Percentiles rank a stretch among this genome's conserved stretches.
Evolutionary conservation across 2,113 vertebrate species (phyloP).

Genomic region (Erpornis zantholeuca): DNA sequence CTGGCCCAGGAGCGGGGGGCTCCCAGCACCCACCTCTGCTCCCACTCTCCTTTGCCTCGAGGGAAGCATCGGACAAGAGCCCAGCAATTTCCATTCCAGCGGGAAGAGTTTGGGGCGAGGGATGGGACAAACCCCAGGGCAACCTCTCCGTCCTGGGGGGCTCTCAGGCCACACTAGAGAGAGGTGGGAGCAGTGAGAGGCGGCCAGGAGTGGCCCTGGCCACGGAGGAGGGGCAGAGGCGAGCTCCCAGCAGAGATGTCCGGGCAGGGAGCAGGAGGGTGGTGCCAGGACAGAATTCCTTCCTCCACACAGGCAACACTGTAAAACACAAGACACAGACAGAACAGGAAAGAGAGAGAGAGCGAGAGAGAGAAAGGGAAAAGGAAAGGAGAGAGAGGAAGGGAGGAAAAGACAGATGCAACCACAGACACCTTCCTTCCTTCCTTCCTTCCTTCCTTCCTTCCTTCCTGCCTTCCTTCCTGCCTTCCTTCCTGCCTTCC

Average conservation of each 20-base stretch:
- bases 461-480: not conserved
- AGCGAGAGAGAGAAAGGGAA: not conserved
- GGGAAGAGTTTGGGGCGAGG: not conserved
- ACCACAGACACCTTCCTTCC: not conserved
- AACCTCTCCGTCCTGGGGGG: not conserved
- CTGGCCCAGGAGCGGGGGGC: not conserved
- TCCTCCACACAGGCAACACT: slow-evolving; percentile 69
- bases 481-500: not conserved
- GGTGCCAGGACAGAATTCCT: slow-evolving; percentile 59
- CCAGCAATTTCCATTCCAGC: slow-evolving; percentile 2
- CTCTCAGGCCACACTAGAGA: slow-evolving; percentile 26
- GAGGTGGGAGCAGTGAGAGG: slow-evolving; percentile 24
- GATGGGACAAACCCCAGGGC: not conserved
- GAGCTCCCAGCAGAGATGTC: slow-evolving; percentile 70
- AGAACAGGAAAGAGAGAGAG: slow-evolving; percentile 30
- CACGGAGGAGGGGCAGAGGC: slow-evolving; percentile 28
- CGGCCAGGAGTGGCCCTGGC: not conserved
- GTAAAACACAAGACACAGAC: slow-evolving; percentile 75
- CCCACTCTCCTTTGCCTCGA: not conserved
- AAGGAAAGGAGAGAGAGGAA: not conserved
- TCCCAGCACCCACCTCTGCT: slow-evolving; percentile 37
- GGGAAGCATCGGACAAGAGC: not conserved
- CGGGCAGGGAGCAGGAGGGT: slow-evolving; percentile 46
- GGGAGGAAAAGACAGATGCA: slow-evolving; percentile 48
- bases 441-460: not conserved